phyloP scores from a whole-genome alignment of 2,797 vertebrate genomes.

The Paratrypauchen microcephalus region DNA sequence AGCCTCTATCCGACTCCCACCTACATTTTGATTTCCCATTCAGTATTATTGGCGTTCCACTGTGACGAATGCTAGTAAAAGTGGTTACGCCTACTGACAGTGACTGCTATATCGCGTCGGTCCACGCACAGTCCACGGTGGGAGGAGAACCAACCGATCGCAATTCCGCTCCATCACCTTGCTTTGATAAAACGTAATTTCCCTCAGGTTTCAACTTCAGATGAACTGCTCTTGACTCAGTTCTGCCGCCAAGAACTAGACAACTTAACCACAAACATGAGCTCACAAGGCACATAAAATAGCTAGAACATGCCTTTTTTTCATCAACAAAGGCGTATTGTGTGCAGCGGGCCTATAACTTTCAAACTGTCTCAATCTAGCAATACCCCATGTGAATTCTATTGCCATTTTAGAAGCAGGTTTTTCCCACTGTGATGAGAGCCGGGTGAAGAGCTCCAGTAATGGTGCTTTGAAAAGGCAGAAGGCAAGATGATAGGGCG shows the following conservation, averaged over 20 bases:
- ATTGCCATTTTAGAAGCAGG: conserved; percentile 69
- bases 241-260: conserved; percentile 51
- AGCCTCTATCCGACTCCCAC: conserved; percentile 26
- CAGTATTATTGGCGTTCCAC: conserved; percentile 34
- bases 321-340: conserved; percentile 40
- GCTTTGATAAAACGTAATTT: conserved; percentile 72
- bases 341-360: conserved; percentile 52
- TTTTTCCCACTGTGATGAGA: conserved; percentile 46
- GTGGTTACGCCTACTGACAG: conserved; percentile 30
- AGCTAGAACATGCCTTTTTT: conserved; percentile 27
- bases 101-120: conserved; percentile 27
- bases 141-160: conserved; percentile 50
- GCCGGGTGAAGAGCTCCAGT: conserved; percentile 48
- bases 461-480: conserved; percentile 42
- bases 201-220: conserved; percentile 62
- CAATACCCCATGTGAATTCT: conserved; percentile 54
- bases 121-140: conserved; percentile 6
- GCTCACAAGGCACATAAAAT: conserved; percentile 44
- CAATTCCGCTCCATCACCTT: conserved; percentile 56
- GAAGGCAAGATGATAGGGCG: conserved; percentile 27
- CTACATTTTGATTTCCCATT: conserved; percentile 36
- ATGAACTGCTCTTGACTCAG: conserved; percentile 54
- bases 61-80: conserved; percentile 47
- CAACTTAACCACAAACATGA: conserved; percentile 44
- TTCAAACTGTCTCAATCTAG: conserved; percentile 58